Conservation (phyloP, 2,888 invertebrate species). For the Drosophila putrida region DNA sequence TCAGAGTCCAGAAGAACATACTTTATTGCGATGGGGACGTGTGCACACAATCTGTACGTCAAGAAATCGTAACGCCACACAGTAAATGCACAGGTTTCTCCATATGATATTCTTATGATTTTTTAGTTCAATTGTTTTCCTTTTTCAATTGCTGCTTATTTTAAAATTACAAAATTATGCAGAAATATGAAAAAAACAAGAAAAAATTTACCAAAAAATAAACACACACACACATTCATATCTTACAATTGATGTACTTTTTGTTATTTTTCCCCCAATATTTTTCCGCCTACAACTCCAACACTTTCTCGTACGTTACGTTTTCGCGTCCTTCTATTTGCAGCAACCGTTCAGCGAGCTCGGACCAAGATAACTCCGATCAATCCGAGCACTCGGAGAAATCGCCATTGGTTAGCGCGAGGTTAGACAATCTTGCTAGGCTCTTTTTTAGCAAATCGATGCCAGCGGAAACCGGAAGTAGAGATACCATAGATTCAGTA, state of each 20-base stretch:
- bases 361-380: slow-evolving; percentile 87
- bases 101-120: slow-evolving; percentile 23
- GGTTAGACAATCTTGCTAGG: slow-evolving; percentile 91
- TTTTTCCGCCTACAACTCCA: slow-evolving; percentile 25
- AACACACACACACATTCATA: slow-evolving; percentile 5
- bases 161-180: slow-evolving; percentile 19
- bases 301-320: slow-evolving; percentile 41
- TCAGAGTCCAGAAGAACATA: slow-evolving; percentile 37
- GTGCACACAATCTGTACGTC: slow-evolving; percentile 56
- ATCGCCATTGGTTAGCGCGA: slow-evolving; percentile 89
- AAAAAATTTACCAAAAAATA: slow-evolving; percentile 8
- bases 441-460: slow-evolving; percentile 89
- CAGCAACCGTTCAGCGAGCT: slow-evolving; percentile 87
- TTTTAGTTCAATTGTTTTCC: slow-evolving; percentile 28
- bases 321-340: slow-evolving; percentile 73
- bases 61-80: slow-evolving; percentile 30
- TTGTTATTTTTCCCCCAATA: slow-evolving; percentile 18
- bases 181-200: slow-evolving; percentile 5
- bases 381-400: slow-evolving; percentile 87
- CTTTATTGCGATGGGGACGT: slow-evolving; percentile 36
- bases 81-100: slow-evolving; percentile 63
- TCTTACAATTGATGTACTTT: slow-evolving; percentile 13
- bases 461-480: slow-evolving; percentile 85
- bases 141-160: slow-evolving; percentile 50
- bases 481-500: slow-evolving; percentile 85